phyloP scores from a whole-genome alignment of 2,113 vertebrate species.

The Alaudala cheleensis region DNA sequence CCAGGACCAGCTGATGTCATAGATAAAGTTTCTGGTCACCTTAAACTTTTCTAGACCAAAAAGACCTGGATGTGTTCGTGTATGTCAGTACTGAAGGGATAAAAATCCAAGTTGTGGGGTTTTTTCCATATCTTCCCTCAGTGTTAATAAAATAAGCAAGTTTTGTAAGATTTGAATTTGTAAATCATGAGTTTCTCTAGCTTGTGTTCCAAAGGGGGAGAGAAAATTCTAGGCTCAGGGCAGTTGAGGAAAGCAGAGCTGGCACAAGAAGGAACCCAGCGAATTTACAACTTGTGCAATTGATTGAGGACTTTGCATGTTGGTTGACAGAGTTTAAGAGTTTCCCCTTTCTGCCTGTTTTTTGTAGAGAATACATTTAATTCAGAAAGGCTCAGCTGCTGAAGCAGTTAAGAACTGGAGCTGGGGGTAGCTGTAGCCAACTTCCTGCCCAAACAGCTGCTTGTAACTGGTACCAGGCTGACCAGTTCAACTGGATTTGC shows the following conservation, averaged over 20 bases:
- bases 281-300: neutral
- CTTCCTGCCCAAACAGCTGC: neutral
- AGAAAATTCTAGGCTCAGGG: neutral
- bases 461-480: neutral
- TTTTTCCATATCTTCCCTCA: neutral
- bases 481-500: neutral
- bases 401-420: neutral
- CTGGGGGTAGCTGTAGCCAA: neutral
- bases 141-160: neutral
- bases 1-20: constrained; percentile 87
- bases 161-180: neutral
- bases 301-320: neutral
- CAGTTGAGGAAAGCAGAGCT: neutral
- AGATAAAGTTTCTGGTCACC: constrained; percentile 89
- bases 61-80: neutral
- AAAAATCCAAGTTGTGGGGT: neutral
- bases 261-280: neutral
- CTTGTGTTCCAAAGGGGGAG: neutral
- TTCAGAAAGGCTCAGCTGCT: neutral
- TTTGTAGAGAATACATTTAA: neutral
- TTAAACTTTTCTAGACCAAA: constrained; percentile 88
- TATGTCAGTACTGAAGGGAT: neutral
- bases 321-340: neutral
- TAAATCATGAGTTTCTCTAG: neutral
- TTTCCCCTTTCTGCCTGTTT: neutral